phyloP scores from a whole-genome alignment of 2,797 vertebrate species.

The Glyptemys insculpta region DNA sequence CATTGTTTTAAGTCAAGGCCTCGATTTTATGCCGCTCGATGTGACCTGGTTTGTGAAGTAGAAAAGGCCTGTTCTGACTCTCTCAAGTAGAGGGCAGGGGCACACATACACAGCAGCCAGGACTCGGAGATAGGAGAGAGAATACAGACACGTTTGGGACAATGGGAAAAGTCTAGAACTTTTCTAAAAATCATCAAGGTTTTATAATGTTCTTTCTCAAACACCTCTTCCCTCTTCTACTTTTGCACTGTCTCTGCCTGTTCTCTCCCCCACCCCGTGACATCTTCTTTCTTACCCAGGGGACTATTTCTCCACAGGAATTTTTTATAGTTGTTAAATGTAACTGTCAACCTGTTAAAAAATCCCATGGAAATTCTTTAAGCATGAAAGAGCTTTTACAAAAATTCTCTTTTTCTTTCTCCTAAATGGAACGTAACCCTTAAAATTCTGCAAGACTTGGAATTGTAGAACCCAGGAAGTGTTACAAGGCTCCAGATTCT shows the following conservation, averaged over 20 bases:
- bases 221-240: not conserved
- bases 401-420: not conserved
- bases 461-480: not conserved
- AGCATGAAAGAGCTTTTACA: not conserved
- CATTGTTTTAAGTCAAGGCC: not conserved
- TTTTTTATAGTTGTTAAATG: not conserved
- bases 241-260: too few species aligned
- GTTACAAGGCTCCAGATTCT: not conserved
- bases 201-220: not conserved
- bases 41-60: not conserved
- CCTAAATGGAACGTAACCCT: not conserved
- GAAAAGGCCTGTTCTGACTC: not conserved
- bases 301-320: not conserved
- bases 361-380: not conserved
- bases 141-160: not conserved
- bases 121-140: not conserved
- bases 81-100: not conserved
- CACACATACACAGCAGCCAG: too few species aligned
- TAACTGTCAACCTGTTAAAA: not conserved
- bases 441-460: not conserved
- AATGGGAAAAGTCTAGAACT: not conserved
- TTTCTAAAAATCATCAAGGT: not conserved
- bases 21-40: not conserved
- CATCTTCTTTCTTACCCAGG: not conserved
- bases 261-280: not conserved